Evolutionary conservation across 2,113 vertebrate species (phyloP).

Genomic region (Haliaeetus leucogaster): DNA sequence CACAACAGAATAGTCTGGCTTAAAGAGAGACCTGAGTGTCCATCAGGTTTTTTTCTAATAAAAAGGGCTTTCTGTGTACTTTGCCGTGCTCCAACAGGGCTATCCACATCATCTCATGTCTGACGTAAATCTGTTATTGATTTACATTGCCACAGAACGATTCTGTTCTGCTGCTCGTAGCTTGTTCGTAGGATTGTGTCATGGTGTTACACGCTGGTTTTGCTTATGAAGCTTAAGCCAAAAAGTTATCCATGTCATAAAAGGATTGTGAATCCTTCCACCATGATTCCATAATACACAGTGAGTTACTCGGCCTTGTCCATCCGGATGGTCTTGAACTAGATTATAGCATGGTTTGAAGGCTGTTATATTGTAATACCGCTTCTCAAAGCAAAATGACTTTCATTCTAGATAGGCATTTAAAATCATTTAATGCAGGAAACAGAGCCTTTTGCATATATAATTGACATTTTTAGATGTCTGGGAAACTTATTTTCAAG

Average conservation of each 20-base stretch:
- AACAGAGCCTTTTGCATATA: not conserved
- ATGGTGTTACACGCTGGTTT: not conserved
- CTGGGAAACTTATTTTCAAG: not conserved
- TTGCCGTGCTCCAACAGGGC: not conserved
- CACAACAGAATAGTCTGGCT: not conserved
- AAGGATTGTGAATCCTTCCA: not conserved
- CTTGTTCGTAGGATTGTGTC: not conserved
- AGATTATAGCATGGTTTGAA: not conserved
- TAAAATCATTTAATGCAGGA: not conserved
- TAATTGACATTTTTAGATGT: not conserved
- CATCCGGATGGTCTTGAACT: not conserved
- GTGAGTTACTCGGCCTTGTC: not conserved
- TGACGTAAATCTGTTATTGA: not conserved
- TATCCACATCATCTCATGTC: not conserved
- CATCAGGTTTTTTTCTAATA: not conserved
- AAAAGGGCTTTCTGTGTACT: not conserved
- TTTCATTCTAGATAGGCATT: not conserved
- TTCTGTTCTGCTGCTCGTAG: not conserved
- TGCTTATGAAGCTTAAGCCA: not conserved
- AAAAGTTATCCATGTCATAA: not conserved
- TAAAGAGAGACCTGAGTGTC: not conserved
- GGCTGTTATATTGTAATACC: not conserved
- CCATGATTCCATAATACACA: not conserved
- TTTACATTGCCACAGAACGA: not conserved
- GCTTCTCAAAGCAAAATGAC: not conserved